These are phyloP conservation scores for Luidia sarsii DNA, from an alignment of 53 echinoderm and acorn worm genomes.

Conservation along the genomic window DNA sequence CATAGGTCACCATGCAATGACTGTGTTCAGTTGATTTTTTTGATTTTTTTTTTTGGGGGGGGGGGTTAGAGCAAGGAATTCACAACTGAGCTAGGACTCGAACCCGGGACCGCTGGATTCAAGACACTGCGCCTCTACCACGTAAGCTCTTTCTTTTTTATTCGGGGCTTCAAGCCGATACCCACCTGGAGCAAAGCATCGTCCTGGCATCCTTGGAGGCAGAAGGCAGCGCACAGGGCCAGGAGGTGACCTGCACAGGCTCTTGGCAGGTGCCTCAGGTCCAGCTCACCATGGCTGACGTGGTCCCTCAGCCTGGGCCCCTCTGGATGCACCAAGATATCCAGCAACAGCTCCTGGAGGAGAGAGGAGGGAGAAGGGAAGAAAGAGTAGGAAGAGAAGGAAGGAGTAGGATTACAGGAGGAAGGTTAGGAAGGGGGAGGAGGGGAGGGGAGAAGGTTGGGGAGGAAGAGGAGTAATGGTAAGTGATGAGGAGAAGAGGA, in stretches of 20 bases:
- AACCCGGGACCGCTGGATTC: background rate
- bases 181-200: background rate
- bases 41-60: too few species aligned
- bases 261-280: constrained; percentile 37
- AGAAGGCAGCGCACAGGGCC: constrained; percentile 32
- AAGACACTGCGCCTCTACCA: background rate
- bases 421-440: too few species aligned
- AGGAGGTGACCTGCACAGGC: constrained; percentile 50
- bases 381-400: too few species aligned
- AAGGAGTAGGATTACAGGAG: too few species aligned
- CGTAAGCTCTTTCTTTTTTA: background rate
- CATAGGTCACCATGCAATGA: too few species aligned
- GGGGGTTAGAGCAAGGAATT: too few species aligned
- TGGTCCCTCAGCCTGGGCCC: constrained; percentile 90
- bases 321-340: constrained; percentile 79
- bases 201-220: constrained; percentile 7
- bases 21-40: too few species aligned
- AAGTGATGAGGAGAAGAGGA: too few species aligned
- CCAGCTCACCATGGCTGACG: constrained; percentile 93
- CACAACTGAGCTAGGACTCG: too few species aligned
- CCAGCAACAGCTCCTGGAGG: constrained; percentile 77
- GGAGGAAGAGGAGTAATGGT: too few species aligned
- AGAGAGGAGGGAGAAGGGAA: background rate
- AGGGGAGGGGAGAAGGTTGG: too few species aligned
- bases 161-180: background rate